phyloP scores from a whole-genome alignment of 2,888 invertebrate species.

The Neria commutata region DNA sequence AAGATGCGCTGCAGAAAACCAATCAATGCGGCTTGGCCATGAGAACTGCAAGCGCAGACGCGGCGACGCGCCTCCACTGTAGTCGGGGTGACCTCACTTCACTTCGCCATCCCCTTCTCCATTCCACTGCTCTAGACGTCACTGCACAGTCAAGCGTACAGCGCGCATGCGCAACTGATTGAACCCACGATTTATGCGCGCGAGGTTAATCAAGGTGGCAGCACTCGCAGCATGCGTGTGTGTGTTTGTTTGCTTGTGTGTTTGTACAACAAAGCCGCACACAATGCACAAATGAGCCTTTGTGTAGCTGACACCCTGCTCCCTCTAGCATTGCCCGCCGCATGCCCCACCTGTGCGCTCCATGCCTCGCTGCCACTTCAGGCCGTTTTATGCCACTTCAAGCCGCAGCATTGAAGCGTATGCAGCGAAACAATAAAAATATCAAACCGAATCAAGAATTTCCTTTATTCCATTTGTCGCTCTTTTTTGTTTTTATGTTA shows the following conservation, averaged over 20 bases:
- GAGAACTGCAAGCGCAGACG: background rate
- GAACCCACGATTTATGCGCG: conserved; percentile 56
- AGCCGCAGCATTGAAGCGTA: no score
- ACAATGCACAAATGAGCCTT: conserved; percentile 28
- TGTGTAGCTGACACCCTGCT: no score
- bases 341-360: no score
- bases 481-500: no score
- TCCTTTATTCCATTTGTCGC: no score
- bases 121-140: background rate
- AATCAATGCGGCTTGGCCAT: conserved; percentile 19
- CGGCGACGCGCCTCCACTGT: background rate
- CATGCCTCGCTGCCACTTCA: no score
- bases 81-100: no score
- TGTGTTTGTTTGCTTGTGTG: background rate
- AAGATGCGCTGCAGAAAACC: conserved; percentile 15
- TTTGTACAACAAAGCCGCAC: background rate
- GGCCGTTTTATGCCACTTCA: no score
- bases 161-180: conserved; percentile 41
- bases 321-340: no score
- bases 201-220: conserved; percentile 52
- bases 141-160: background rate
- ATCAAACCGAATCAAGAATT: no score
- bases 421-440: no score
- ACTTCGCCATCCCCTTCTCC: no score
- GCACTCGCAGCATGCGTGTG: background rate